Evolutionary conservation across 2,113 vertebrate genomes (phyloP), one percentile per base, ranked within the genome.

Genomic region (Gyps fulvus): DNA sequence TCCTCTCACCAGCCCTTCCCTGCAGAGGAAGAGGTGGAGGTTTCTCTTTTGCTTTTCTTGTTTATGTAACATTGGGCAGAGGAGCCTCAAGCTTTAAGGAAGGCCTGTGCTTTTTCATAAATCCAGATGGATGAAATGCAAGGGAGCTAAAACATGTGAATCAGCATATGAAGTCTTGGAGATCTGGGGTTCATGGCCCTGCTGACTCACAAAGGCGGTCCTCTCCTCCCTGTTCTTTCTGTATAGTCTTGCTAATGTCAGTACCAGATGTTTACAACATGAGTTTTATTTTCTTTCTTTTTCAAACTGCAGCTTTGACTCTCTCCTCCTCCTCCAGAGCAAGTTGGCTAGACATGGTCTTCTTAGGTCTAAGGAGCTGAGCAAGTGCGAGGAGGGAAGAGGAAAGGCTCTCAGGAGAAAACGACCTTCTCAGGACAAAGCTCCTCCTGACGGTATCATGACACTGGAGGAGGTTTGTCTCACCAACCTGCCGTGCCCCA

Each of bases 401-500:
- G 31, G 26, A 66, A 70, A 42, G 10, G 40, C 29, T 38, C 10
- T 59, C 1, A 0, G n/a, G 38, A 63, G 58, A 80, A 88, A 59
- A 43, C 1, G 4, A 27, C 13, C 27, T 49, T 59, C 69, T 55
- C 1, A 0, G n/a, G 47, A 71, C 45, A 69, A 57, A 87, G 40
- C 29, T 9, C 31, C 22, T 58, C 50, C 47, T 58, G 55, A 7
- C 5, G 1, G 15, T 29, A 26, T 17, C 19, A 1, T 11, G 47
- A 55, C 31, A 25, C 45, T 14, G 43, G 49, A 63, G 54, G 25
- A 83, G 61, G 61, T 47, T 32, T 57, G 42, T 34, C 76, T 6
- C 26, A 2, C n/a, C 4, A 4, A 4, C 27, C 2, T 7, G 40
- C 63, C 4, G 2, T 55, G 47, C 27, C 47, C 32, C 6, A 6